Conservation (phyloP, 2,113 vertebrate species). For the Onychostruthus taczanowskii region DNA sequence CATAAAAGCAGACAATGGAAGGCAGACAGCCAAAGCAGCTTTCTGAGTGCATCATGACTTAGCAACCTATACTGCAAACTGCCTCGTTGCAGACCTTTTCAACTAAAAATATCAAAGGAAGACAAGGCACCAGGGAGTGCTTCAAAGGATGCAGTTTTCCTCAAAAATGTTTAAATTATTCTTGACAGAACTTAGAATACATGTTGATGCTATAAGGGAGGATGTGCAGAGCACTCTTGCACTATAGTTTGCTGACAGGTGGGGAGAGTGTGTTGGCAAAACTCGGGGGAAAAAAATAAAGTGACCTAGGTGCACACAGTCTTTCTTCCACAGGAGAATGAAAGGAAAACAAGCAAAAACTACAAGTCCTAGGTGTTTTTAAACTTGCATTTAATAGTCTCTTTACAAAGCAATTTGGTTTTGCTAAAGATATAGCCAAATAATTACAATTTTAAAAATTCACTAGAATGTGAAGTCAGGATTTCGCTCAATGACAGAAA, state of each 20-base stretch:
- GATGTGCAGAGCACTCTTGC: neutral
- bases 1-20: neutral
- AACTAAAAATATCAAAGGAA: slow-evolving; percentile 5
- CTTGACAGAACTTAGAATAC: neutral
- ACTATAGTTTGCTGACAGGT: neutral
- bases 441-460: neutral
- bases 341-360: neutral
- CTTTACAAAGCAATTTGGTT: neutral
- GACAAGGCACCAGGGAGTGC: neutral
- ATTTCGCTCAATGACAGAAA: neutral
- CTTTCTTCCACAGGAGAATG: neutral
- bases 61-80: neutral
- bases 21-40: neutral
- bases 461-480: neutral
- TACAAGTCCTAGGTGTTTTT: neutral
- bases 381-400: neutral
- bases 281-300: neutral
- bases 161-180: neutral
- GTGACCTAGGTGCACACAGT: neutral
- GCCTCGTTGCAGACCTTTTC: neutral
- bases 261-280: neutral
- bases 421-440: neutral
- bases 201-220: neutral
- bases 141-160: neutral
- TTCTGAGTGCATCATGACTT: neutral